Evolutionary conservation across 1,140 invertebrate genomes (phyloP).

Genomic region (Phthorimaea operculella): DNA sequence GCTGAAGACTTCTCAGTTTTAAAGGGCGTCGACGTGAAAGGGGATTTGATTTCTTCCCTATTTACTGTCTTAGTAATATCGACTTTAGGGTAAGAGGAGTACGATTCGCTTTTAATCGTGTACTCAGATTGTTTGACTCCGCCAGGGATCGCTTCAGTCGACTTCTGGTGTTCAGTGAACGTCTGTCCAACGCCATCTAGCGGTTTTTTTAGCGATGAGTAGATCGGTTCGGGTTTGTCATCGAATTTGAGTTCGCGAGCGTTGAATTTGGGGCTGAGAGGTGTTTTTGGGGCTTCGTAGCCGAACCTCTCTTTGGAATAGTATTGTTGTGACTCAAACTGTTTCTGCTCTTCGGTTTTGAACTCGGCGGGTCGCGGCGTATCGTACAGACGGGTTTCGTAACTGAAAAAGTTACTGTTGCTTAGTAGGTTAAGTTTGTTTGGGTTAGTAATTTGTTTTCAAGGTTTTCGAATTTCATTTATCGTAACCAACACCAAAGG

Average conservation of each 20-base stretch:
- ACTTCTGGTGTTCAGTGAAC: constrained; percentile 53
- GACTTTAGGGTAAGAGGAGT: constrained; percentile 47
- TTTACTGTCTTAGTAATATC: constrained; percentile 44
- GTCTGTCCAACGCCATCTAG: constrained; percentile 52
- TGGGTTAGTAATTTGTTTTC: neutral
- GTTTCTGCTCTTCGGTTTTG: constrained; percentile 41
- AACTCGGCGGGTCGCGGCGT: constrained; percentile 54
- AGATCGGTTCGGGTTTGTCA: constrained; percentile 49
- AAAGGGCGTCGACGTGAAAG: constrained; percentile 52
- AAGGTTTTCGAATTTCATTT: neutral
- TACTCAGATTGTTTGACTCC: constrained; percentile 53
- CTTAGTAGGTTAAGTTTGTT: constrained; percentile 22
- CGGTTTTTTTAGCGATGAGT: constrained; percentile 46
- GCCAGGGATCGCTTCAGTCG: constrained; percentile 51
- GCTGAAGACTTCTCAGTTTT: constrained; percentile 37
- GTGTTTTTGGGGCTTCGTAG: constrained; percentile 51
- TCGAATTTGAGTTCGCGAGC: constrained; percentile 63
- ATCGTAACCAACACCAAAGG: constrained; percentile 20
- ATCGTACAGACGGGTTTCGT: constrained; percentile 65
- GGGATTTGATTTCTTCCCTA: constrained; percentile 49
- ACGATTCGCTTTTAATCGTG: constrained; percentile 54
- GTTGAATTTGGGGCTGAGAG: constrained; percentile 64
- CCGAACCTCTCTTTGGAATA: constrained; percentile 27
- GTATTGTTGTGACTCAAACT: constrained; percentile 33
- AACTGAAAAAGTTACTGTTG: constrained; percentile 48